Evolutionary conservation across 2,113 vertebrate species (phyloP), one percentile per base, ranked within the genome.

Genomic region (Barbus barbus): DNA sequence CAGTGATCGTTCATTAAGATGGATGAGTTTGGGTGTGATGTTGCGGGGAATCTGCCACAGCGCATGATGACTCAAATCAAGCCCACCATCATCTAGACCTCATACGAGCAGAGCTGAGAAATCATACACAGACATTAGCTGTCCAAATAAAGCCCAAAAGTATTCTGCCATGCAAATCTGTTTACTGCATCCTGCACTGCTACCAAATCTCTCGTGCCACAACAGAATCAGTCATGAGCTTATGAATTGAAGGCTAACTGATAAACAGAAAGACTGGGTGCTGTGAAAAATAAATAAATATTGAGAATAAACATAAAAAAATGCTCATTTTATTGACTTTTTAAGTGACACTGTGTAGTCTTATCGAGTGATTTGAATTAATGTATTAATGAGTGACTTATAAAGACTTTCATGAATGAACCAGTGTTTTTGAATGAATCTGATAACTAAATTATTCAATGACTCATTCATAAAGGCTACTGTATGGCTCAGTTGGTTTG

Each of bases 1-100:
- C 44, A 24, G 84, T 38, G 73, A 83, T 88, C 60, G 44, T 84
- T 86, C 28, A 86, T 86, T 75, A 73, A 63, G 22, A 60, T 28
- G n/a, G 78, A 83, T 38, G 38, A 81, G 83, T 41, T 74, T 72
- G 13, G 56, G 67, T 65, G 48, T 80, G 73, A 63, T 67, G 69
- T 33, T 56, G 73, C 9, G 28, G 36, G 20, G 44, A 73, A 76
- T 72, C 16, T 81, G 78, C 58, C 18, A 28, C 2, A 20, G n/a
- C 5, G 0, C 63, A n/a, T 9, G 44, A 61, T 81, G 41, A 81
- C 44, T 69, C 63, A 69, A 81, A 81, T 36, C 14, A 12, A 53
- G 63, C 44, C 63, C 46, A 77, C 41, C 41, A 48, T 74, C 72
- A 74, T 74, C 65, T 36, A 67, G 73, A 75, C 41, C 44, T 75